phyloP scores from a whole-genome alignment of 2,888 invertebrate species.

The Thereva nobilitata region DNA sequence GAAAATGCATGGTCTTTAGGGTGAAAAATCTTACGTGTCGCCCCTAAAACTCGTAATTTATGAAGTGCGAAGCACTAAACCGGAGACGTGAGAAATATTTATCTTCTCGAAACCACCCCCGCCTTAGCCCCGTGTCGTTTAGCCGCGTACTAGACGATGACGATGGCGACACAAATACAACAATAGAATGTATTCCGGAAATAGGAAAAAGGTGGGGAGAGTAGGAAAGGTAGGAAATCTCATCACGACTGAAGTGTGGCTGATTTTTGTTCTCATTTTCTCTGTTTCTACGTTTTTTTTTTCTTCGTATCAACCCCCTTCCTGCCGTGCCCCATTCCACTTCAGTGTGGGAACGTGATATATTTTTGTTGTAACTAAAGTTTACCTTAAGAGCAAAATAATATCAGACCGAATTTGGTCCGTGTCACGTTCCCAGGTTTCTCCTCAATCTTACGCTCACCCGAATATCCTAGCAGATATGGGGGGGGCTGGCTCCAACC shows the following conservation, averaged over 20 bases:
- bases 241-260: constrained; percentile 35
- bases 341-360: constrained; percentile 31
- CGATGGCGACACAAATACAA: no score
- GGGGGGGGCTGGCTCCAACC: no score
- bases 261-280: constrained; percentile 37
- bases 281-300: constrained; percentile 29
- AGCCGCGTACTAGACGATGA: no score
- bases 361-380: constrained; percentile 34
- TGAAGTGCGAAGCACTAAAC: constrained; percentile 41
- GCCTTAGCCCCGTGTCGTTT: neutral
- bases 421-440: constrained; percentile 37
- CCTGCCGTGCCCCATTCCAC: neutral
- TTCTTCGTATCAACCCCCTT: constrained; percentile 1
- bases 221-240: constrained; percentile 33
- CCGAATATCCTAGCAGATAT: constrained; percentile 6
- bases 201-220: no score
- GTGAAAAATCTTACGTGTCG: constrained; percentile 39
- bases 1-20: constrained; percentile 38
- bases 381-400: constrained; percentile 23
- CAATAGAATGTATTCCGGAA: no score
- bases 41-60: constrained; percentile 39
- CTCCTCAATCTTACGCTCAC: constrained; percentile 5
- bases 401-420: constrained; percentile 32
- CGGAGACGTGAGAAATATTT: constrained; percentile 41
- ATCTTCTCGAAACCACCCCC: constrained; percentile 25